Evolutionary conservation across 35 echinoderm and acorn worm genomes (phyloP).

Genomic region (Apostichopus californicus): DNA sequence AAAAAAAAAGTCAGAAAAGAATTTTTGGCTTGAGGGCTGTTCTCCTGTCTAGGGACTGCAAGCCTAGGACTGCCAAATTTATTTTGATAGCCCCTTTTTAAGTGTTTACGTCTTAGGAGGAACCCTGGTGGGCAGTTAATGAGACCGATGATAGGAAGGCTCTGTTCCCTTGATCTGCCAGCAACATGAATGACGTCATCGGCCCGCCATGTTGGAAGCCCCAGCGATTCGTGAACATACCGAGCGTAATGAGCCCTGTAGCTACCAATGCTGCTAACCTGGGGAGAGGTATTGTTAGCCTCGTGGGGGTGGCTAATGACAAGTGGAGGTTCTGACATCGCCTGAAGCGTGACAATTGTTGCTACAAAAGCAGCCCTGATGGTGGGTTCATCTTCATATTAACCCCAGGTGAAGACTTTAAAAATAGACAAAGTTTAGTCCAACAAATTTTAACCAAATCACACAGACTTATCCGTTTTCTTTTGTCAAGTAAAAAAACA

Average conservation of each 20-base stretch:
- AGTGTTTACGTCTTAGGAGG: conserved; percentile 48
- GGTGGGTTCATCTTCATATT: conserved; percentile 30
- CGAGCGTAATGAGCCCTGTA: conserved; percentile 40
- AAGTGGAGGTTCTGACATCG: conserved; percentile 44
- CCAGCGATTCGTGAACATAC: conserved; percentile 46
- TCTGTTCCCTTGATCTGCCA: conserved; percentile 49
- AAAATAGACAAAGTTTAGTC: conserved; percentile 9
- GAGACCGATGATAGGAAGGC: conserved; percentile 29
- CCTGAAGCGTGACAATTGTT: conserved; percentile 53
- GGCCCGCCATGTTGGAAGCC: conserved; percentile 40
- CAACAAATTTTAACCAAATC: no score
- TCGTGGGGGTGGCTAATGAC: conserved; percentile 53
- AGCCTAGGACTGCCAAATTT: conserved; percentile 53
- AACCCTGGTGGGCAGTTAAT: conserved; percentile 48
- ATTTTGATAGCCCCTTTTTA: conserved; percentile 55
- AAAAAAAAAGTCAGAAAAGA: conserved; percentile 10
- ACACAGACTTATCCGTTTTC: no score
- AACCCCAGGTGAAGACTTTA: conserved; percentile 20
- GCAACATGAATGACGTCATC: conserved; percentile 48
- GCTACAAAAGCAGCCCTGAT: conserved; percentile 40
- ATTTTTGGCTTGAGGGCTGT: conserved; percentile 38
- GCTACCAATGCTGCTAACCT: conserved; percentile 37
- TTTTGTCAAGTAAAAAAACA: no score
- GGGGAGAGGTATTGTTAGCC: conserved; percentile 48
- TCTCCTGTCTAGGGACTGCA: conserved; percentile 50